Percentiles rank a stretch among this genome's conserved stretches.
phyloP scores from a whole-genome alignment of 2,888 invertebrate genomes.

The Herminia tarsipennalis region DNA sequence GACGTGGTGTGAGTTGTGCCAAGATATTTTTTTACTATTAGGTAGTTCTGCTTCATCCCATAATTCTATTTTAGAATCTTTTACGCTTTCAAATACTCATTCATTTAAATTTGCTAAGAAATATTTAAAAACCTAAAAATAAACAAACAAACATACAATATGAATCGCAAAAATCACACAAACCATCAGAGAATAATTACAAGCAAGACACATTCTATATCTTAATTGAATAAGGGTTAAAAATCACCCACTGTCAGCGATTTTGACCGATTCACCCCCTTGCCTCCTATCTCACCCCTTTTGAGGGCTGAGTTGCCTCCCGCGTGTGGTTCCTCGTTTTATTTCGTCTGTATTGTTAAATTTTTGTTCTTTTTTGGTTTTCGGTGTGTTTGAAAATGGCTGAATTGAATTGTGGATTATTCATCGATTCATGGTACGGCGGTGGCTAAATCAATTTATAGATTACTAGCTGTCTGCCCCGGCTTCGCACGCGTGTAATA shows the following conservation, averaged over 20 bases:
- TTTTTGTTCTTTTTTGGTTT: neutral
- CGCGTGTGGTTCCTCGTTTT: constrained; percentile 20
- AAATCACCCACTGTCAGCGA: constrained; percentile 36
- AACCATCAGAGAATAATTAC: constrained; percentile 16
- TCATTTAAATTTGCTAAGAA: too few species aligned
- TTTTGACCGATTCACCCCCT: constrained; percentile 24
- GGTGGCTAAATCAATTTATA: too few species aligned
- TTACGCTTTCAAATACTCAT: too few species aligned
- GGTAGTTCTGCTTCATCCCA: too few species aligned
- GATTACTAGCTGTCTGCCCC: too few species aligned
- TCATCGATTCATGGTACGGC: too few species aligned
- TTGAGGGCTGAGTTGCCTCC: neutral
- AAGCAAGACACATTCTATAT: constrained; percentile 12
- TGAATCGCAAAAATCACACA: neutral
- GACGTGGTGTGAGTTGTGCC: too few species aligned
- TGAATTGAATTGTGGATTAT: too few species aligned
- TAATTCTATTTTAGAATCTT: too few species aligned
- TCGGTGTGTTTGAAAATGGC: too few species aligned
- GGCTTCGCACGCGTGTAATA: too few species aligned
- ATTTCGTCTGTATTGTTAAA: constrained; percentile 19
- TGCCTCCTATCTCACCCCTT: neutral
- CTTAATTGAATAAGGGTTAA: constrained; percentile 34
- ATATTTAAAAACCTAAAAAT: neutral
- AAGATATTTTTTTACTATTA: too few species aligned
- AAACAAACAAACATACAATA: neutral